Evolutionary conservation across 1,140 invertebrate genomes (phyloP).

Genomic region (Portunus trituberculatus): DNA sequence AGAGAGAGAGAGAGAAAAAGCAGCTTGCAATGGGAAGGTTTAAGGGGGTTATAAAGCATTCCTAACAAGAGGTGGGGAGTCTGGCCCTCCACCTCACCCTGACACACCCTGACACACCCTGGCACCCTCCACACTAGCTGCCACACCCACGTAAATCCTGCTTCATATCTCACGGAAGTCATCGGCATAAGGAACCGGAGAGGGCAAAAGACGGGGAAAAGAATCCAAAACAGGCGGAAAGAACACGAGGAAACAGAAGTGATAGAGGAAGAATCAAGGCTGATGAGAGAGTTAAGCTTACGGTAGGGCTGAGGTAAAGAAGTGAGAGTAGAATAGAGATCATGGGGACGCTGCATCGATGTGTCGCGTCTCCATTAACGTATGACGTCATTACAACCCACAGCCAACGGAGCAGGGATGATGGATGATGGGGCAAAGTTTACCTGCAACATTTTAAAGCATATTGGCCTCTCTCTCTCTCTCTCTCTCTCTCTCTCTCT

Average conservation of each 20-base stretch:
- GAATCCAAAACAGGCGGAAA: background rate
- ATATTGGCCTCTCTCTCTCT: background rate
- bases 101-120: too few species aligned
- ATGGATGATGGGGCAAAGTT: background rate
- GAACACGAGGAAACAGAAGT: background rate
- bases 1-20: too few species aligned
- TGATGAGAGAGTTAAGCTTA: background rate
- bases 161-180: background rate
- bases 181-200: background rate
- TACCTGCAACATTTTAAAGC: conserved; percentile 2
- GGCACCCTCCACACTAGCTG: background rate
- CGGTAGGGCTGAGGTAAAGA: background rate
- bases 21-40: background rate
- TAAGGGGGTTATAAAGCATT: background rate
- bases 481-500: conserved; percentile 20
- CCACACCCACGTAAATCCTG: background rate
- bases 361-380: background rate
- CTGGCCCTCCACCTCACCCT: background rate
- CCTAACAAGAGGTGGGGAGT: background rate
- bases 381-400: background rate
- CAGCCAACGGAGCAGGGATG: background rate
- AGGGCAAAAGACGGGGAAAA: background rate
- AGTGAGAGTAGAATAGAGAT: background rate
- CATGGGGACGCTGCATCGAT: background rate
- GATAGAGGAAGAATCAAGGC: background rate